Evolutionary conservation across 2,797 vertebrate genomes (phyloP).

Genomic region (Antennarius maculatus): DNA sequence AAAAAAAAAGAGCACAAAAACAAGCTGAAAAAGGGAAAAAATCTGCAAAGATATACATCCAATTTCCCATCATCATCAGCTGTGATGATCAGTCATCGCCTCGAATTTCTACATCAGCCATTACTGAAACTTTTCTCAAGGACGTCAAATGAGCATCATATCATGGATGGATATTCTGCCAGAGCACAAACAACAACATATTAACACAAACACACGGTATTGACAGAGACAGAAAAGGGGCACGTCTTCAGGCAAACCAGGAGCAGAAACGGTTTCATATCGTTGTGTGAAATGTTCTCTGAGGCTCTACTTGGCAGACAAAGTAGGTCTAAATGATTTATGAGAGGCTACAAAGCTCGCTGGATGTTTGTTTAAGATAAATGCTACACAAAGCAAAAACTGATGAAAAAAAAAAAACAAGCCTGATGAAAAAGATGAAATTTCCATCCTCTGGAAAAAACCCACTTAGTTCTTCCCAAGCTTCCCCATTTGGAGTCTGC

Average conservation of each 20-base stretch:
- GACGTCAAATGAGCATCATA: conserved; percentile 42
- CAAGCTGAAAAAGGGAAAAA: conserved; percentile 45
- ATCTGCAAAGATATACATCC: conserved; percentile 41
- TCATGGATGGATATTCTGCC: conserved; percentile 14
- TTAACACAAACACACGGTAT: conserved; percentile 13
- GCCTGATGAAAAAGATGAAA: conserved; percentile 37
- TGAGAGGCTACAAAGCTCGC: conserved; percentile 61
- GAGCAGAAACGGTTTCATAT: conserved; percentile 45
- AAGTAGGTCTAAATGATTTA: conserved; percentile 72
- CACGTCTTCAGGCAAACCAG: conserved; percentile 33
- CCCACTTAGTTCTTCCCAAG: neutral
- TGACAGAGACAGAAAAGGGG: conserved; percentile 20
- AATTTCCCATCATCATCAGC: conserved; percentile 11
- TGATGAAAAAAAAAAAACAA: conserved; percentile 31
- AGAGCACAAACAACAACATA: conserved; percentile 29
- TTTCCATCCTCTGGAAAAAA: too few species aligned
- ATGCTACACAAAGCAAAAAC: conserved; percentile 63
- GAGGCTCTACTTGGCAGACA: conserved; percentile 64
- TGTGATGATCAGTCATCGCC: conserved; percentile 45
- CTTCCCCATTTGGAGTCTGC: too few species aligned
- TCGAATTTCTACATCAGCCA: conserved; percentile 27
- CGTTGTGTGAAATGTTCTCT: conserved; percentile 58
- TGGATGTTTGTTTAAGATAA: conserved; percentile 72
- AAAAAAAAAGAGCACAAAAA: conserved; percentile 17
- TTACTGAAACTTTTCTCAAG: conserved; percentile 24